Evolutionary conservation across 2,113 vertebrate genomes (phyloP).

Genomic region (Ictidomys tridecemlineatus): DNA sequence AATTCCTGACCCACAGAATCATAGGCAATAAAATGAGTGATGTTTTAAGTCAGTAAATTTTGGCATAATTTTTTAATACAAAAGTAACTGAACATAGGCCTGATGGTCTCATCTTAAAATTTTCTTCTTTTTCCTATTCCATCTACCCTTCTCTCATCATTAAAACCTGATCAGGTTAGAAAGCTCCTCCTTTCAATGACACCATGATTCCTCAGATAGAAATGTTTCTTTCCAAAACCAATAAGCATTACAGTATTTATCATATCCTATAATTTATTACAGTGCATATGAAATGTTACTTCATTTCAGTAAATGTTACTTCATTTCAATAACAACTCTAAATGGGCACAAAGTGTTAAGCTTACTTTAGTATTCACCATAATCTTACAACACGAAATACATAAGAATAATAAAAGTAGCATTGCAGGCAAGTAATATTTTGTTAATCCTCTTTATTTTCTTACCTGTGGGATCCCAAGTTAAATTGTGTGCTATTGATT

Average conservation of each 20-base stretch:
- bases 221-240: slow-evolving; percentile 42
- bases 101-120: not conserved
- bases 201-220: slow-evolving; percentile 15
- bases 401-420: slow-evolving; percentile 46
- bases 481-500: slow-evolving; percentile 93
- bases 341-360: not conserved
- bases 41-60: not conserved
- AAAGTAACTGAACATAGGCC: not conserved
- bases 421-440: not conserved
- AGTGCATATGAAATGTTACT: not conserved
- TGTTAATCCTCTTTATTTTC: slow-evolving; percentile 14
- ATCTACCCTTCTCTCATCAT: not conserved
- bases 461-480: slow-evolving; percentile 97
- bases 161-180: slow-evolving; percentile 26
- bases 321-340: slow-evolving; percentile 48
- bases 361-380: slow-evolving; percentile 5
- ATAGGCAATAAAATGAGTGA: not conserved
- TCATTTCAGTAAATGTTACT: slow-evolving; percentile 13
- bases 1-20: not conserved
- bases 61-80: not conserved
- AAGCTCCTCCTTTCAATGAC: not conserved
- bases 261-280: not conserved
- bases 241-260: not conserved
- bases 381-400: slow-evolving; percentile 53
- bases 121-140: not conserved